phyloP scores from a whole-genome alignment of 2,888 invertebrate genomes.

The Diaphora mendica region DNA sequence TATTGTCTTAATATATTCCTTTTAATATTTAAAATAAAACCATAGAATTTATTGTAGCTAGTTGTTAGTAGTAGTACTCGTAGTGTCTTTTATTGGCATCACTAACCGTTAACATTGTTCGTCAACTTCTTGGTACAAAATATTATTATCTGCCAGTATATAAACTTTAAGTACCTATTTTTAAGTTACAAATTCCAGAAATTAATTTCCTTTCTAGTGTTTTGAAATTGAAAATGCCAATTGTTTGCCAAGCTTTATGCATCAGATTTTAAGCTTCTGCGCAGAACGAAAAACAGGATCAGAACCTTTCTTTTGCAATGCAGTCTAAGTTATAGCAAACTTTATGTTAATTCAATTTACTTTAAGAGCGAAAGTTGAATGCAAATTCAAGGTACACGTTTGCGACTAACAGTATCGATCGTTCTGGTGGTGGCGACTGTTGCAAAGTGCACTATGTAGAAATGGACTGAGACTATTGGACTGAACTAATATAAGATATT shows the following conservation, averaged over 20 bases:
- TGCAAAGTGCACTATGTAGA: conserved; percentile 52
- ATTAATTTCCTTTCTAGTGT: neutral
- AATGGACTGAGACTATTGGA: conserved; percentile 14
- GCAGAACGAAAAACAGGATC: conserved; percentile 35
- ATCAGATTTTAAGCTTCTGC: conserved; percentile 27
- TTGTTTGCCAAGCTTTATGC: conserved; percentile 20
- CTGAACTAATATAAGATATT: too few relatives aligned
- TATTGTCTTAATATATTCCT: neutral
- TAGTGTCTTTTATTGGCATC: neutral
- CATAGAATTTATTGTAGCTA: too few relatives aligned
- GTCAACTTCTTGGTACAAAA: neutral
- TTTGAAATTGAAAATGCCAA: conserved; percentile 7
- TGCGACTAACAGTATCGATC: conserved; percentile 56
- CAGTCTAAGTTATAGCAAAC: conserved; percentile 47
- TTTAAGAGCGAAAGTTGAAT: conserved; percentile 46
- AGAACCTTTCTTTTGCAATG: conserved; percentile 46
- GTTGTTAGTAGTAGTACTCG: too few relatives aligned
- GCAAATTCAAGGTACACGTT: conserved; percentile 41
- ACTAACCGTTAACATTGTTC: neutral
- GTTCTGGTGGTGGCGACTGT: conserved; percentile 45
- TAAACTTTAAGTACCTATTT: neutral
- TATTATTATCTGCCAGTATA: neutral
- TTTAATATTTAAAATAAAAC: too few relatives aligned
- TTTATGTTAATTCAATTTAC: conserved; percentile 51
- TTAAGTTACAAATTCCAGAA: neutral